Evolutionary conservation across 2,888 invertebrate genomes (phyloP), one percentile per base, ranked within the genome.

Genomic region (Anoncus sp.): DNA sequence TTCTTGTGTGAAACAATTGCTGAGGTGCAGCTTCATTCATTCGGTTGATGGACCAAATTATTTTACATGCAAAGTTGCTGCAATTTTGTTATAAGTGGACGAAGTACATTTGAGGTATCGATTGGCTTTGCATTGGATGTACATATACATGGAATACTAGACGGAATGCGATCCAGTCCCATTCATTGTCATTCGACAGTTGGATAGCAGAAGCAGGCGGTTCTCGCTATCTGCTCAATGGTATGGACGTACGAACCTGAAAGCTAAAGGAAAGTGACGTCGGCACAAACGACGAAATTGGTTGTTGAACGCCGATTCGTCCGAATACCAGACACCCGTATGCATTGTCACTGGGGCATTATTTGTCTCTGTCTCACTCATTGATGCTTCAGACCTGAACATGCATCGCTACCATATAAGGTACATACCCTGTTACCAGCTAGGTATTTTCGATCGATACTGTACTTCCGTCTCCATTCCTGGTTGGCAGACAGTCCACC

Each of bases 371-470:
- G 38, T 62, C 59, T 31, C 27, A 22, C 63, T 18, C 59, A 51
- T 9, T 38, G 57, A 38, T 43, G 31, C 12, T 69, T n/a, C 27
- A 51, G 40, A 65, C 43, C 31, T 10, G 55, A 57, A 77, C 55
- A 63, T 35, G 14, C 35, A 59, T 18, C 24, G 59, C 51, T 27
- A 59, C 31, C 18, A 31, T 65, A 24, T 43, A 40, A 53, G 35
- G 59, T 20, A 40, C 45, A 18, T 57, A 35, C 40, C 51, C 43
- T 43, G 73, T 35, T 49, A 18, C 45, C 66, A 20, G 77, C 57
- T 70, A 76, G 77, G 82, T 79, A 75, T 82, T 84, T 82, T 83
- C 83, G 84, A 84, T 85, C 84, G 84, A 85, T 84, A 81, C 77
- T 69, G 59, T 72, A 75, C 80, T 73, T 59, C 51, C 73, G 63